Base-by-base conservation (phyloP, 2,888 invertebrate species). In the Noctua janthina region DNA sequence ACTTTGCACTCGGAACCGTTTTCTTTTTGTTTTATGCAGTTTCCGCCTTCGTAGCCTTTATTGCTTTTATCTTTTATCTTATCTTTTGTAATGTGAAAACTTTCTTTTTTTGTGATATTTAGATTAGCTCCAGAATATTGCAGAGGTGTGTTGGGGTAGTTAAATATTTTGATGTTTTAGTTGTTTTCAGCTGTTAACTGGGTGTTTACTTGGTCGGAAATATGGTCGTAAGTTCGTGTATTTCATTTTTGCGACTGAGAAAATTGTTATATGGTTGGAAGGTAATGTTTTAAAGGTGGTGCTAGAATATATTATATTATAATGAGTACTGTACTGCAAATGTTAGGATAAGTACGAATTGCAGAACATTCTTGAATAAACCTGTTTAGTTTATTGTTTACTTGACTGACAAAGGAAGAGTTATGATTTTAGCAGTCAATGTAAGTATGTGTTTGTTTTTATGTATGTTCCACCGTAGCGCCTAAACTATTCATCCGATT, bases 1-100 rank as follows among this genome's bases (percentile, higher is more conserved):
- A 94, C 93, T 94, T 93, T 91, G 91, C 93, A 92, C 93, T 91
- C 89, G 83, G 88, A 88, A 87, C 80, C 87, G 88, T 89, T 91
- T 91, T 92, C 91, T 93, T 92, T 91, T 91, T 90, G 89, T 89
- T 91, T 93, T 91, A 90, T 90, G 90, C 90, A 90, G 83, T 90
- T 91, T 87, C 87, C 82, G 85, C 89, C 87, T 89, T 90, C 92
- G 87, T 86, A 76, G 86, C 89, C 79, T 87, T 89, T 89, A 91
- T 91, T 90, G 84, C 91, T 82, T 84, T 90, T 88, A 88, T 90
- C 90, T 90, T 79, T 88, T 82, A 85, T 89, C 88, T 89, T 91
- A 89, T 90, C 89, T 90, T 89, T 91, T 86, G 83, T 87, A 90
- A 91, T 91, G 91, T 87, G 87, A 86, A 91, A 87, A 86, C 82